Percentiles rank a stretch among this genome's conserved stretches.
phyloP scores from a whole-genome alignment of 2,888 invertebrate species.

The Pherbina coryleti region DNA sequence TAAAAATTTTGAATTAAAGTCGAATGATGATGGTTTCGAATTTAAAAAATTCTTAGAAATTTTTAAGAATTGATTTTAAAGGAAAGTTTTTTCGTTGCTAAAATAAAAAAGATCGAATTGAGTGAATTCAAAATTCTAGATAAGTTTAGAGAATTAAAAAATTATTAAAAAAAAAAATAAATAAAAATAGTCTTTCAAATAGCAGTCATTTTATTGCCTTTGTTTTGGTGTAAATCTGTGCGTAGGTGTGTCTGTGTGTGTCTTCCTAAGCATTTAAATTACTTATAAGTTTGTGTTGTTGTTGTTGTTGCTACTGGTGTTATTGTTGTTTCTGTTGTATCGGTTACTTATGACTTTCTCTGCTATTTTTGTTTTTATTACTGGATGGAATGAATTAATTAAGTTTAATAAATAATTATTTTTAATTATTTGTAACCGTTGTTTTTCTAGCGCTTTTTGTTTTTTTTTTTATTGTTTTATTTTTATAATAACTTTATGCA shows the following conservation, averaged over 20 bases:
- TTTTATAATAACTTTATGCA: constrained; percentile 40
- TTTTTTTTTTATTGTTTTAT: constrained; percentile 31
- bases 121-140: neutral
- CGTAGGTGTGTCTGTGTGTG: neutral
- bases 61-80: neutral
- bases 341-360: neutral
- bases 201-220: neutral
- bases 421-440: constrained; percentile 33
- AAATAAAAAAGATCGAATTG: neutral
- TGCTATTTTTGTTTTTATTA: neutral
- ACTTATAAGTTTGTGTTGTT: neutral
- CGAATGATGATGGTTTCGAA: neutral
- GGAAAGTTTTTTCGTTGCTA: neutral
- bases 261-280: neutral
- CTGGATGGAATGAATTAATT: constrained; percentile 32
- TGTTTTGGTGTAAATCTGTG: neutral
- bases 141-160: neutral
- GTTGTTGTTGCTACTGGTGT: neutral
- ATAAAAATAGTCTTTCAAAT: neutral
- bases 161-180: neutral
- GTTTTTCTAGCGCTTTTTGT: constrained; percentile 38
- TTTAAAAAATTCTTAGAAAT: neutral
- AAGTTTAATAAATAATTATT: neutral
- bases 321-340: neutral
- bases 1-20: neutral